Evolutionary conservation across 2,113 vertebrate species (phyloP).

Genomic region (Oncorhynchus masou): DNA sequence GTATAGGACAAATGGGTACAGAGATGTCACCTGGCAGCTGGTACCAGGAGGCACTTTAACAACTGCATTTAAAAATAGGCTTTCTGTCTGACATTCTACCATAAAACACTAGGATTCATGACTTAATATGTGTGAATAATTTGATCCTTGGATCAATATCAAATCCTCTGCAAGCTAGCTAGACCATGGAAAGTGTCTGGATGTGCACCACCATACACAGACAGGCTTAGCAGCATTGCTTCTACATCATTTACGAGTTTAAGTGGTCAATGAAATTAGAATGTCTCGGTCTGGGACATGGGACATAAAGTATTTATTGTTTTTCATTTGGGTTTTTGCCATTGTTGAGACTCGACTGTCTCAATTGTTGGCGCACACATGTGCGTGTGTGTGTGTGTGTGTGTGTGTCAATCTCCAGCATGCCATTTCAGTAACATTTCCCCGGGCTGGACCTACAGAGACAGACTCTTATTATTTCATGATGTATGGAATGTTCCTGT

Average conservation of each 20-base stretch:
- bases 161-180: not conserved
- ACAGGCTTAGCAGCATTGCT: too few species aligned
- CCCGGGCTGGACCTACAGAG: not conserved
- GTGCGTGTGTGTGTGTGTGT: not conserved
- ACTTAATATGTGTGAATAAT: slow-evolving; percentile 4
- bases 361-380: not conserved
- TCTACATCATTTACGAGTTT: too few species aligned
- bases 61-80: slow-evolving; percentile 1
- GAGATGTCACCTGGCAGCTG: not conserved
- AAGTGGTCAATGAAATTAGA: too few species aligned
- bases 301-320: too few species aligned
- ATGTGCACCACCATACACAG: not conserved
- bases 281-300: too few species aligned
- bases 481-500: slow-evolving; percentile 7
- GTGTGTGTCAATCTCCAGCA: slow-evolving; percentile 1
- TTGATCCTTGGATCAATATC: not conserved
- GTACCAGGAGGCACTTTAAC: not conserved
- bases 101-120: not conserved
- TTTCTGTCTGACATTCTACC: not conserved
- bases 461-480: slow-evolving; percentile 11
- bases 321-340: too few species aligned
- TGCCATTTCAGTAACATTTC: slow-evolving; percentile 3
- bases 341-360: not conserved
- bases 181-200: not conserved
- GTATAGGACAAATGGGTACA: not conserved